phyloP scores from a whole-genome alignment of 2,113 vertebrate species.

The Riparia riparia region DNA sequence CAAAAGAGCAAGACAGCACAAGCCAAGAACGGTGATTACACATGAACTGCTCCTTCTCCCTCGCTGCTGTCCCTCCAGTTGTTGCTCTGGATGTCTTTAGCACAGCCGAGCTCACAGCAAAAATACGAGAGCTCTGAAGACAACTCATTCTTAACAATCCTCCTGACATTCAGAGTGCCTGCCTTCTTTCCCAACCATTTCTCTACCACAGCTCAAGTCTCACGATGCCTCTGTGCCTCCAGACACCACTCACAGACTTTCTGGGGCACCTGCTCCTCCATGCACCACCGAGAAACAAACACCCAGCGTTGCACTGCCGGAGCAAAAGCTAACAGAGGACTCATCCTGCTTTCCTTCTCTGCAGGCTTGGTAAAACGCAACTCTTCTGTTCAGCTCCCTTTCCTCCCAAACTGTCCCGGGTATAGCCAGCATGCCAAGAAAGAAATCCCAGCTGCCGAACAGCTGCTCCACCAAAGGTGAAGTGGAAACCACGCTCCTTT shows the following conservation, averaged over 20 bases:
- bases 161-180: background rate
- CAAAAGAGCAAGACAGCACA: rapidly evolving
- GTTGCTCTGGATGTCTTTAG: background rate
- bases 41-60: background rate
- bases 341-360: background rate
- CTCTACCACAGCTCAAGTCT: background rate
- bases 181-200: background rate
- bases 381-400: background rate
- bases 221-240: background rate
- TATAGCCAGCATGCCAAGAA: background rate
- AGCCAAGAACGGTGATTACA: background rate
- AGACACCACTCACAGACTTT: background rate
- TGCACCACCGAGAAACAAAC: background rate
- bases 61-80: background rate
- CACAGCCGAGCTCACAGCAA: background rate
- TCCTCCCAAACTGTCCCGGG: rapidly evolving
- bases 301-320: rapidly evolving
- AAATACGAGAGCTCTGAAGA: background rate
- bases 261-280: background rate
- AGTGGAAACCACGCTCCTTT: background rate
- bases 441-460: background rate
- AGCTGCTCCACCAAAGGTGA: background rate
- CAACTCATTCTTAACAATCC: background rate
- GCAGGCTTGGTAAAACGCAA: too few species aligned
- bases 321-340: background rate